Evolutionary conservation across 2,113 vertebrate species (phyloP).

Genomic region (Zapus hudsonius): DNA sequence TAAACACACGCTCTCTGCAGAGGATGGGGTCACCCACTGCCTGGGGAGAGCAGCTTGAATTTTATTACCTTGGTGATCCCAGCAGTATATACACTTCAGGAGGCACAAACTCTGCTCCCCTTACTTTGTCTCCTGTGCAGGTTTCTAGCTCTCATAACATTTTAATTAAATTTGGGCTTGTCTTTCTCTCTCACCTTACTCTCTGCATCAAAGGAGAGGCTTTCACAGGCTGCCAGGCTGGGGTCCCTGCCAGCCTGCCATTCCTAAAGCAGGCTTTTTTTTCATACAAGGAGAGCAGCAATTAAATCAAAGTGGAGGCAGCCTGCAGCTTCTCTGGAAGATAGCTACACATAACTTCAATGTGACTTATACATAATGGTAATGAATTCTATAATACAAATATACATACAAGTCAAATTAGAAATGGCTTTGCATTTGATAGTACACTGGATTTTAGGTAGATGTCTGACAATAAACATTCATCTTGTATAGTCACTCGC

Average conservation of each 20-base stretch:
- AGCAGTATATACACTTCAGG: constrained; percentile 62
- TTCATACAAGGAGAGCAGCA: constrained; percentile 44
- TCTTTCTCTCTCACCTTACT: constrained; percentile 74
- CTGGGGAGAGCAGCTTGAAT: constrained; percentile 74
- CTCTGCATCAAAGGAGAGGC: constrained; percentile 64
- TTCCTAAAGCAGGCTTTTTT: constrained; percentile 61
- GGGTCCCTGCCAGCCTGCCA: constrained; percentile 50
- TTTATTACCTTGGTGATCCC: constrained; percentile 80
- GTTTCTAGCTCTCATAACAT: constrained; percentile 75
- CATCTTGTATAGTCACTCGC: constrained; percentile 84
- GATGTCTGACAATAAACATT: constrained; percentile 90
- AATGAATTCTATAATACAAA: constrained; percentile 87
- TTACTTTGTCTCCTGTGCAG: constrained; percentile 68
- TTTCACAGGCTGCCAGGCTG: constrained; percentile 55
- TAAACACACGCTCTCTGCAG: constrained; percentile 71
- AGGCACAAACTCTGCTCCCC: constrained; percentile 59
- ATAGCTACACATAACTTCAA: constrained; percentile 81
- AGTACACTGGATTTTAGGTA: constrained; percentile 82
- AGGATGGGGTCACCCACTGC: constrained; percentile 69
- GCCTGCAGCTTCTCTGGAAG: constrained; percentile 73
- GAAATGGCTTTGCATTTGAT: constrained; percentile 85
- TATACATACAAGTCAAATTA: constrained; percentile 86
- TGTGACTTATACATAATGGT: constrained; percentile 85
- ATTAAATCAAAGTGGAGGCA: constrained; percentile 81
- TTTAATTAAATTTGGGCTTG: constrained; percentile 81